These are phyloP conservation scores for Whitmania pigra DNA, from an alignment of 1,140 invertebrate species.

Conservation along the genomic window DNA sequence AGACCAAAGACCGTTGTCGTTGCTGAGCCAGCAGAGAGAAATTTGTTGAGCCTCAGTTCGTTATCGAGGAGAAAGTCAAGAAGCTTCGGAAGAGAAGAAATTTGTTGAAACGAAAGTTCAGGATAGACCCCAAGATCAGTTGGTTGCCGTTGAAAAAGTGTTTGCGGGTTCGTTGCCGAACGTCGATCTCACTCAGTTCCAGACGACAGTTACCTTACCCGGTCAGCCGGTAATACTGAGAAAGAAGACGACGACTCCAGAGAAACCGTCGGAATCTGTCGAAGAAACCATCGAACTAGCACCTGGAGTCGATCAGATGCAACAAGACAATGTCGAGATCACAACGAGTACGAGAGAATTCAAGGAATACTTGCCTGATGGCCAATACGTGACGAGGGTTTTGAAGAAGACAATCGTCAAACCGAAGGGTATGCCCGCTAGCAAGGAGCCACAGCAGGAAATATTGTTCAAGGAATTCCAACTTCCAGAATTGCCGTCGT, in stretches of 20 bases:
- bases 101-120: no score
- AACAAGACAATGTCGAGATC: neutral
- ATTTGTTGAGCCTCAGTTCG: neutral
- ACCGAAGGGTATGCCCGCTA: neutral
- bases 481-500: neutral
- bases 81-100: no score
- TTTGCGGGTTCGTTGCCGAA: neutral
- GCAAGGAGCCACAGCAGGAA: neutral
- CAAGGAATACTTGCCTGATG: neutral
- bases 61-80: no score
- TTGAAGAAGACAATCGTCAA: constrained; percentile 2
- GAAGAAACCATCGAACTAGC: neutral
- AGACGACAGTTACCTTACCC: neutral
- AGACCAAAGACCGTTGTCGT: neutral
- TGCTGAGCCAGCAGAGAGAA: neutral
- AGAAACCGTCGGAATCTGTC: neutral
- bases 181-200: neutral
- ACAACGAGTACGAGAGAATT: neutral
- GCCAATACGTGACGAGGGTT: neutral
- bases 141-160: no score
- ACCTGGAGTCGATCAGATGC: neutral
- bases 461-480: constrained; percentile 1
- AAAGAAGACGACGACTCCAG: neutral
- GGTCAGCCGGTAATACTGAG: neutral
- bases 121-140: no score